Conservation (phyloP, 2,797 vertebrate genomes). For the Lophotriccus pileatus region DNA sequence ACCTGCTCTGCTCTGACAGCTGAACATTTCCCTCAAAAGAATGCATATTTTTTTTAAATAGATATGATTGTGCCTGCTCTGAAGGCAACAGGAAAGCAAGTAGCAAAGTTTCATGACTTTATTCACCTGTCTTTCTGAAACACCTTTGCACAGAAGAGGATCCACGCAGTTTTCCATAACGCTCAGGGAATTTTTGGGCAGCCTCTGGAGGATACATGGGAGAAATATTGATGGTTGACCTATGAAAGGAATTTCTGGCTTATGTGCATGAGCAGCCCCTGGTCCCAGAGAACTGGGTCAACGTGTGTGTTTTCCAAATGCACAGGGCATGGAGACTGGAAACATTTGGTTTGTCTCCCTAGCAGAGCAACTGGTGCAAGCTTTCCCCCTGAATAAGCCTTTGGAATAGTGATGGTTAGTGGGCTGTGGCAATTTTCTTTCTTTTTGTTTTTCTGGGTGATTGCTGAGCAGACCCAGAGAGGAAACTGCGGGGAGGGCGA, state of each 20-base stretch:
- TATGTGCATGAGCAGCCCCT: not conserved
- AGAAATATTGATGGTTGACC: not conserved
- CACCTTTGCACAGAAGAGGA: not conserved
- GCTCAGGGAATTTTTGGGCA: not conserved
- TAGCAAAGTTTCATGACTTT: not conserved
- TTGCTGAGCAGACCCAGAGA: not conserved
- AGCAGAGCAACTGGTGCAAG: not conserved
- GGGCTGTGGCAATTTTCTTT: not conserved
- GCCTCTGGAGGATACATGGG: not conserved
- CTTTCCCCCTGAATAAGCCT: not conserved
- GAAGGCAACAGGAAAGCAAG: not conserved
- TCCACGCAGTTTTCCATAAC: not conserved
- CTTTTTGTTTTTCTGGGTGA: not conserved
- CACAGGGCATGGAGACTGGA: not conserved
- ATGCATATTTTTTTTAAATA: not conserved
- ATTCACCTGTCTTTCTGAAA: not conserved
- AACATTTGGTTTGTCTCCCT: not conserved
- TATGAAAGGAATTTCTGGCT: not conserved
- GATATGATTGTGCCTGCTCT: not conserved
- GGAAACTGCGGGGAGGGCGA: not conserved
- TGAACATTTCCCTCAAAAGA: not conserved
- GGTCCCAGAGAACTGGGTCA: not conserved
- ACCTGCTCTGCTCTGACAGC: not conserved
- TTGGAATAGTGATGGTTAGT: not conserved
- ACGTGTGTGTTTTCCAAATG: rapidly evolving